Evolutionary conservation across 2,113 vertebrate genomes (phyloP), one percentile per base, ranked within the genome.

Genomic region (Brachyistius frenatus): DNA sequence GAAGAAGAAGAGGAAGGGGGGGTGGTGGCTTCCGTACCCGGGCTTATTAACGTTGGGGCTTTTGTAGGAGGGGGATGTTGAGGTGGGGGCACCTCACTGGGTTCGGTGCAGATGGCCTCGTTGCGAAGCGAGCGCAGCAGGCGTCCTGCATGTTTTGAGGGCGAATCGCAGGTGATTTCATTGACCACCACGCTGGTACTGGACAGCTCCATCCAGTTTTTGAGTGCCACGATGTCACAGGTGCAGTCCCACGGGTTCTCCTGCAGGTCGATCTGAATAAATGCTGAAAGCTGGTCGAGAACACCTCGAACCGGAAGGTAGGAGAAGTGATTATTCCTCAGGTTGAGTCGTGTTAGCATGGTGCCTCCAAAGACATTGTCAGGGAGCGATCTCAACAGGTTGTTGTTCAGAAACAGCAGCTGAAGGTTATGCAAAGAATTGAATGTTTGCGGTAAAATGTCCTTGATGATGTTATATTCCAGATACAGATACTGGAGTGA

Each of bases 211-310:
- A 99, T 98, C 98, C 98, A 99, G 91, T 98, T 97, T 82, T 98
- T 98, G 5, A 99, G 95, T 0, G 96, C 96, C 83, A 99, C 94
- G 23, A 99, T 98, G 68, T 97, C 94, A 76, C 98, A 99, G 0
- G 96, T 98, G 89, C 98, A 99, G 92, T 99, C 98, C 98, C 98
- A 99, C 0, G 98, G 98, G 83, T 99, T 99, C 87, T 99, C 98
- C 77, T 99, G 97, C 9, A 99, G 96, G 85, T 99, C 98, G 5
- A 99, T 99, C 93, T 99, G 98, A 84, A 99, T 98, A n/a, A 99
- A 96, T 5, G 97, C 96, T 0, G 97, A 97, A 2, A 99, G 96
- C 93, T 98, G 97, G 81, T 99, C 97, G n/a, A 99, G 91, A n/a
- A 99, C 96, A 0, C 97, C 97, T 65, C 91, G 94, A 33, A 98